A percentile compares a stretch with the other conserved stretches of the same genome.
Evolutionary conservation across 2,797 vertebrate species (phyloP).

Genomic region (Mallotus villosus): DNA sequence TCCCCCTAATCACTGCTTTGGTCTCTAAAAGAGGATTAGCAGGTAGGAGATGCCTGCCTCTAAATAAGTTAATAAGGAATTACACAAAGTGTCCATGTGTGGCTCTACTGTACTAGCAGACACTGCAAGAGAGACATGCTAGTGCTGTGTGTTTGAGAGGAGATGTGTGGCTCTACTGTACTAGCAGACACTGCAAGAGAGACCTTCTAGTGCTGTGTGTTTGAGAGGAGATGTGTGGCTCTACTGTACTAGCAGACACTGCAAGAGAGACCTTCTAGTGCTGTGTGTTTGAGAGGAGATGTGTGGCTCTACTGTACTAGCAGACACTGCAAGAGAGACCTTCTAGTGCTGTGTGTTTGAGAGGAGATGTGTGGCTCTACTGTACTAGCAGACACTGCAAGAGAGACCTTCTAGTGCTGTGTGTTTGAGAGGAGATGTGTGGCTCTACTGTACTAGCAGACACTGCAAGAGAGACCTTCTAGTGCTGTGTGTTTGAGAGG

Average conservation of each 20-base stretch:
- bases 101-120: slow-evolving; percentile 23
- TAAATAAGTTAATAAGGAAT: slow-evolving; percentile 64
- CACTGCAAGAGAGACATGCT: slow-evolving; percentile 18
- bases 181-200: background rate
- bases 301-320: slow-evolving; percentile 18
- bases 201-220: background rate
- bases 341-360: background rate
- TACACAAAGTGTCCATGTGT: slow-evolving; percentile 40
- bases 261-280: background rate
- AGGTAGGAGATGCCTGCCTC: slow-evolving; percentile 60
- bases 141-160: slow-evolving; percentile 27
- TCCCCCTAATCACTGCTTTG: slow-evolving; percentile 71
- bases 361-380: slow-evolving; percentile 15
- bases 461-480: too few relatives aligned
- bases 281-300: slow-evolving; percentile 11
- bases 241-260: slow-evolving; percentile 18
- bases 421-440: slow-evolving; percentile 13
- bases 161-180: slow-evolving; percentile 20
- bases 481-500: too few relatives aligned
- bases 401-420: background rate
- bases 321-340: background rate
- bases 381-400: slow-evolving; percentile 15
- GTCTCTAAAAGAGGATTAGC: slow-evolving; percentile 69
- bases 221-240: slow-evolving; percentile 9
- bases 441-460: too few relatives aligned